Base-by-base conservation (phyloP, 2,888 invertebrate genomes). In the Cheilosia pagana region DNA sequence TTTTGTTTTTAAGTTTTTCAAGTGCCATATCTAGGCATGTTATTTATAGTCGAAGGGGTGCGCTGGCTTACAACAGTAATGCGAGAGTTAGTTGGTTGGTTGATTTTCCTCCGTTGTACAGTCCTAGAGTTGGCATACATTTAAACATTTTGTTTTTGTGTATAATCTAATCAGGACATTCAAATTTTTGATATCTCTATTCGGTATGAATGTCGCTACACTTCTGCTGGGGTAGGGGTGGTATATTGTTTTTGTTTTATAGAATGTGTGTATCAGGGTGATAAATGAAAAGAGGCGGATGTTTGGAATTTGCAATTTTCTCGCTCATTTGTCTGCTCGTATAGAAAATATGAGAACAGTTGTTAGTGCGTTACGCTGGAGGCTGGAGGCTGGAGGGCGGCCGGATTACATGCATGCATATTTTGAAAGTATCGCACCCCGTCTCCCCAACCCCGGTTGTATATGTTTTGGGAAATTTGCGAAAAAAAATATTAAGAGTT, bases 251-350 rank as follows among this genome's bases (percentile, higher is more conserved):
- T 16, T 39, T 50, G 35, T 21, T 14, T 16, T 14, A 50, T 14
- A 50, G 16, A 3, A 35, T n/a, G 65, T 60, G 21, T 45, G 50
- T 43, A 25, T 25, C 60, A 41, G 55, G 41, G 31, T 28, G 28
- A 63, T 70, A 63, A 81, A 75, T 63, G 75, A 81, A 50, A 50
- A 63, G 53, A 55, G 43, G 23, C 50, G 62, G 45, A 41, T 57
- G 81, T 50, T 68, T 63, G 68, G 81, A 81, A 81, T 75, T 75
- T 68, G 75, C 62, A 81, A 81, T 81, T 81, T 81, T 75, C 81
- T 52, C 81, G 57, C 70, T 81, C 68, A 75, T 81, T 81, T 75
- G 81, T 67, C 72, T 35, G 45, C 19, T 48, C 25, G 25, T 31
- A 62, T 35, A 60, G 31, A 62, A 55, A 60, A 63, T 59, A 52